Conservation (phyloP, 2,113 vertebrate genomes). For the Ondatra zibethicus region DNA sequence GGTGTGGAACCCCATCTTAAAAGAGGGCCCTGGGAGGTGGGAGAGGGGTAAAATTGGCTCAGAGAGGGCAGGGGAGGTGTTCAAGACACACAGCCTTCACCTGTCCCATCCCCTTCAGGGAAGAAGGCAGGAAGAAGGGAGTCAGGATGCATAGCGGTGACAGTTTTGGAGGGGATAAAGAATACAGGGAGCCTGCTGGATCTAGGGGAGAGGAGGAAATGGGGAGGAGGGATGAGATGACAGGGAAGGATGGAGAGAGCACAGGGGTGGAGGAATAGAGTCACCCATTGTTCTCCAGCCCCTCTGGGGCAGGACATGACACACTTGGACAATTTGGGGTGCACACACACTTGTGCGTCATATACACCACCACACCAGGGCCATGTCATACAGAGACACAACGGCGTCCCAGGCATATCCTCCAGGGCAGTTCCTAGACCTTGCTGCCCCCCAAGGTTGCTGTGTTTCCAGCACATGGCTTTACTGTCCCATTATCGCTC, state of each 20-base stretch:
- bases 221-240: neutral
- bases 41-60: neutral
- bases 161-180: neutral
- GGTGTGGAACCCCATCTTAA: neutral
- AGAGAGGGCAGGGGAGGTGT: neutral
- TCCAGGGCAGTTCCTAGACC: too few species aligned
- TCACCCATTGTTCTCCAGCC: neutral
- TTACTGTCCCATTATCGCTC: fast-evolving
- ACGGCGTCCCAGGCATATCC: fast-evolving
- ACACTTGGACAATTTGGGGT: neutral
- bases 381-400: fast-evolving
- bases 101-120: neutral
- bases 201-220: neutral
- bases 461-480: fast-evolving
- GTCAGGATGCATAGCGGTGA: neutral
- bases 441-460: neutral
- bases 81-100: neutral
- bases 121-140: neutral
- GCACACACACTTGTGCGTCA: too few species aligned
- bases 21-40: neutral
- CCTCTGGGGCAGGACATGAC: neutral
- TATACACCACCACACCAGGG: fast-evolving
- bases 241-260: neutral
- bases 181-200: neutral
- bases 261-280: neutral